Evolutionary conservation across 2,113 vertebrate species (phyloP).

Genomic region (Pachycephala philippinensis): DNA sequence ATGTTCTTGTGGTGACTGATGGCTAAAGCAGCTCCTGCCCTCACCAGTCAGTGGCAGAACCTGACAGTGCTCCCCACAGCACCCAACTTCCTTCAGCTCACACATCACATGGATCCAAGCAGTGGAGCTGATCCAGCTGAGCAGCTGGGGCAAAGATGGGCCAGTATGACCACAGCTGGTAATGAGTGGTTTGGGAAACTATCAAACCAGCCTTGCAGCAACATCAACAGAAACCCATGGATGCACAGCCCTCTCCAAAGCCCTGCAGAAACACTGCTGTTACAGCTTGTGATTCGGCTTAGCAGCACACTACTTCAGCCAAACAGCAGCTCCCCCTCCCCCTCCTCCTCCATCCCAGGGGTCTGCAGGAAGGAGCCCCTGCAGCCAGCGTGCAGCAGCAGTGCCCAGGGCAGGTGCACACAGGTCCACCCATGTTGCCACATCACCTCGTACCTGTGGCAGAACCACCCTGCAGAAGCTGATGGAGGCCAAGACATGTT

Average conservation of each 20-base stretch:
- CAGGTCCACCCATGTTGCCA: accelerated
- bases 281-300: background rate
- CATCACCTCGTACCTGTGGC: too few species aligned
- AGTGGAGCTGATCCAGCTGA: background rate
- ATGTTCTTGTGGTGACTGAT: background rate
- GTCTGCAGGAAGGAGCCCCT: background rate
- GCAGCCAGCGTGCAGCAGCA: background rate
- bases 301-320: background rate
- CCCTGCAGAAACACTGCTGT: background rate
- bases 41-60: accelerated
- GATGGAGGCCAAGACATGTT: background rate
- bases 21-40: background rate
- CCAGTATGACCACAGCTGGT: accelerated
- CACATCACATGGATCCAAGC: background rate
- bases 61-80: background rate
- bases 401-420: accelerated
- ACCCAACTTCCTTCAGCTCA: background rate
- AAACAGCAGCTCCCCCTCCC: background rate
- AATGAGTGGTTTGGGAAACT: background rate
- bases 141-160: background rate
- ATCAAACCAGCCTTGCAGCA: background rate
- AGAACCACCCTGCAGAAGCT: background rate
- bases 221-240: background rate
- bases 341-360: background rate
- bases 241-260: accelerated